A percentile compares a stretch with the other conserved stretches of the same genome.
phyloP scores from a whole-genome alignment of 2,113 vertebrate species.

The Ciconia stormi region DNA sequence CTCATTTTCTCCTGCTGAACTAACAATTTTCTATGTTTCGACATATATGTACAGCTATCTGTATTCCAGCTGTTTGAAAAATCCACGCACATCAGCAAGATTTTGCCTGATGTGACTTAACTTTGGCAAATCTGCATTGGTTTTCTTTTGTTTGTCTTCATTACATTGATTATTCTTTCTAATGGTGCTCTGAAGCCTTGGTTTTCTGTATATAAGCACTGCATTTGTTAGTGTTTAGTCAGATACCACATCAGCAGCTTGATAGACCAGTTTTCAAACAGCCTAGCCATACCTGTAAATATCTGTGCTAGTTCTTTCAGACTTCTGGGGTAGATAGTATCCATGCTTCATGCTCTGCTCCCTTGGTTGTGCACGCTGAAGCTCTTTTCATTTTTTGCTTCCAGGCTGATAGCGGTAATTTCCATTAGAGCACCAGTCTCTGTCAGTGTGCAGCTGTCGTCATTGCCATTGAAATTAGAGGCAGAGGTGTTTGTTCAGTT shows the following conservation, averaged over 20 bases:
- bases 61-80: background rate
- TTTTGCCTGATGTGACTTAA: background rate
- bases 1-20: background rate
- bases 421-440: background rate
- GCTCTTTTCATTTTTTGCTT: background rate
- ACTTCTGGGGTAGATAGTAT: background rate
- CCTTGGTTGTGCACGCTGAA: background rate
- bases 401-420: background rate
- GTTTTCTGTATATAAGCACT: background rate
- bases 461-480: background rate
- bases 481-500: background rate
- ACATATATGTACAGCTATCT: fast-evolving
- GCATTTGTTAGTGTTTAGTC: background rate
- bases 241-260: background rate
- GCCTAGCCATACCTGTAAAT: background rate
- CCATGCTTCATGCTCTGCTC: background rate
- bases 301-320: background rate
- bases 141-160: background rate
- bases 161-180: background rate
- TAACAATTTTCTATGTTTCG: background rate
- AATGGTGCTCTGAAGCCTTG: background rate
- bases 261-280: background rate
- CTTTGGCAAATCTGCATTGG: background rate
- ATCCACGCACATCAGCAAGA: background rate
- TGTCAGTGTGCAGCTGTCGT: background rate